Evolutionary conservation across 2,113 vertebrate genomes (phyloP), one percentile per base, ranked within the genome.

Genomic region (Triplophysa siluroides): DNA sequence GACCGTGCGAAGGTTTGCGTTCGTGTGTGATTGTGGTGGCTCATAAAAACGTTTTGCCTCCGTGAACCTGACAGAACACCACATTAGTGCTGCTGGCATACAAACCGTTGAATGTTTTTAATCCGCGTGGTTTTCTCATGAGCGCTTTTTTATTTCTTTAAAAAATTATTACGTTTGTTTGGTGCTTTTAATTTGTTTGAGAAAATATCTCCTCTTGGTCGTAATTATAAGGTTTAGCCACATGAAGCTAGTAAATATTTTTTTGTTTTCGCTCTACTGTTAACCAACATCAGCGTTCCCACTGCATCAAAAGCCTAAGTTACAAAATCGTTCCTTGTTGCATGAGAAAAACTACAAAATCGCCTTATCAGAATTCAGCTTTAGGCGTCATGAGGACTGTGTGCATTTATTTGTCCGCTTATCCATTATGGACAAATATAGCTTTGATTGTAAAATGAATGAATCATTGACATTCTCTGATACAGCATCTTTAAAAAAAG

Each of bases 101-200:
- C 84, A 68, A 85, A 88, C 83, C 76, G 72, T 86, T 89, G 85
- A 82, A 87, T 70, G 84, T 45, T 62, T 78, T 85, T 29, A 29
- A 38, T 81, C 60, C 79, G 52, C 74, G 65, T 79, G 64, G 21
- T 43, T 23, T 62, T 75, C 72, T 56, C 60, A 83, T 84, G 88
- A 7, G 33, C 87, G 78, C 87, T 85, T 79, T 86, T 86, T 26
- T 83, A 87, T 85, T 88, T 90, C 87, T 83, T 83, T 84, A 85
- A 79, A 60, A 83, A 70, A 68, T 90, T 89, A 90, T 82, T 11
- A 86, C 79, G 56, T 85, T 86, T 85, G 72, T 88, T 91, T 85
- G 82, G 88, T 78, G 82, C 89, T 92, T 92, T 92, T 88, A 89
- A 89, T 91, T 87, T 85, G 67, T 91, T 89, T 86, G 82, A 87